Percentiles rank a stretch among this genome's conserved stretches.
Conservation (phyloP, 2,113 vertebrate species). For the Apteryx owenii region DNA sequence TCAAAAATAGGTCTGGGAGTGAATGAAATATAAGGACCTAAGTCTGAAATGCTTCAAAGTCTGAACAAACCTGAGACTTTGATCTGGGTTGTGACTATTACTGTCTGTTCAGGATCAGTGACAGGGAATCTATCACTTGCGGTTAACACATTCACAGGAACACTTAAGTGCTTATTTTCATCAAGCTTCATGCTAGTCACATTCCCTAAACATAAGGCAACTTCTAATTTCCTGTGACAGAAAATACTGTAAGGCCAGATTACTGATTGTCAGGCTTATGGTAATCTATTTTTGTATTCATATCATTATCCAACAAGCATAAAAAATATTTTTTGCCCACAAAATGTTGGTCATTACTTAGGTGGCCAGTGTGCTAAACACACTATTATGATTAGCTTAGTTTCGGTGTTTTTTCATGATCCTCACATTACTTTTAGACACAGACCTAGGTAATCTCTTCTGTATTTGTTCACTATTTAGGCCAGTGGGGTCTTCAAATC, state of each 20-base stretch:
- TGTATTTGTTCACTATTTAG: not conserved
- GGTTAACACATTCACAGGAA: not conserved
- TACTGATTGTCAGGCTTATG: not conserved
- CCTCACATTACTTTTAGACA: not conserved
- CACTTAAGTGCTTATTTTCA: not conserved
- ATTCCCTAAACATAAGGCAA: not conserved
- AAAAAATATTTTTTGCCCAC: not conserved
- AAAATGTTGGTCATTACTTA: not conserved
- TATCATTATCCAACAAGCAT: not conserved
- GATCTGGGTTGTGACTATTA: not conserved
- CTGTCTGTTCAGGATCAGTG: not conserved
- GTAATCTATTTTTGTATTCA: not conserved
- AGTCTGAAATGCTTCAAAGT: not conserved
- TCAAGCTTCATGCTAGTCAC: not conserved
- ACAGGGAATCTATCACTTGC: rapidly evolving
- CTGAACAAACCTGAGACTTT: not conserved
- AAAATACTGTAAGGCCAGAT: not conserved
- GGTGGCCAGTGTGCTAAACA: not conserved
- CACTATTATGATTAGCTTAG: not conserved
- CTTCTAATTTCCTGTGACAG: not conserved
- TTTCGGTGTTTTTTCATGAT: not conserved
- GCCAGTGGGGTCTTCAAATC: not conserved
- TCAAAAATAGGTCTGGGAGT: not conserved
- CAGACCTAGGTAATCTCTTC: not conserved
- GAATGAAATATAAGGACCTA: not conserved